A percentile compares a stretch with the other conserved stretches of the same genome.
phyloP scores from a whole-genome alignment of 2,888 invertebrate species.

The Dione juno region DNA sequence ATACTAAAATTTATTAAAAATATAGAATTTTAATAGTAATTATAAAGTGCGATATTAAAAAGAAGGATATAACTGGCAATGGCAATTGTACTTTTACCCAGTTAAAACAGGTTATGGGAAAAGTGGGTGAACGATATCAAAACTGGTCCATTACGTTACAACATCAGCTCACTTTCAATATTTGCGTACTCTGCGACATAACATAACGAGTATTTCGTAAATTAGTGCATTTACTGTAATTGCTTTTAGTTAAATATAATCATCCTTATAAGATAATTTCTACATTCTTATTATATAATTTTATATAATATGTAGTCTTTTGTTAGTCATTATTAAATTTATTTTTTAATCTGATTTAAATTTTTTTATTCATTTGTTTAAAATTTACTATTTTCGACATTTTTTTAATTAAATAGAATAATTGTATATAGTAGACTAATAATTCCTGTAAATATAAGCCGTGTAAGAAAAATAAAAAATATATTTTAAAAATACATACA shows the following conservation, averaged over 20 bases:
- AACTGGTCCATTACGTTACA: slow-evolving; percentile 58
- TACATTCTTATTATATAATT: neutral
- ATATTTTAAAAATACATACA: slow-evolving; percentile 56
- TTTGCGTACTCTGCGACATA: slow-evolving; percentile 52
- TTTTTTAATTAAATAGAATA: too few species aligned
- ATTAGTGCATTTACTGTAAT: slow-evolving; percentile 32
- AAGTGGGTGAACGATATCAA: slow-evolving; percentile 72
- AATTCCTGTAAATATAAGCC: too few species aligned
- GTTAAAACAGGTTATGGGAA: slow-evolving; percentile 63
- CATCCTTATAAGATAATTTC: neutral
- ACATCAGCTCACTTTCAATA: slow-evolving; percentile 67
- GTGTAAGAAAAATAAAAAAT: neutral
- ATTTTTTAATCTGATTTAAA: too few species aligned
- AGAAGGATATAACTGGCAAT: slow-evolving; percentile 38
- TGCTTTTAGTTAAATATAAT: slow-evolving; percentile 18
- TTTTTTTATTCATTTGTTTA: too few species aligned
- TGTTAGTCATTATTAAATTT: neutral
- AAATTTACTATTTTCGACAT: too few species aligned
- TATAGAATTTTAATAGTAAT: neutral
- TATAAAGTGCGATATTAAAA: slow-evolving; percentile 24
- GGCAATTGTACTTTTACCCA: slow-evolving; percentile 53
- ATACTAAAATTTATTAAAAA: neutral
- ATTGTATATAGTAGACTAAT: too few species aligned
- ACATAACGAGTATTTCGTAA: slow-evolving; percentile 41
- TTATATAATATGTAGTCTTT: neutral